These are phyloP conservation scores for Emesis furor DNA, from an alignment of 2,888 invertebrate species.

Conservation along the genomic window DNA sequence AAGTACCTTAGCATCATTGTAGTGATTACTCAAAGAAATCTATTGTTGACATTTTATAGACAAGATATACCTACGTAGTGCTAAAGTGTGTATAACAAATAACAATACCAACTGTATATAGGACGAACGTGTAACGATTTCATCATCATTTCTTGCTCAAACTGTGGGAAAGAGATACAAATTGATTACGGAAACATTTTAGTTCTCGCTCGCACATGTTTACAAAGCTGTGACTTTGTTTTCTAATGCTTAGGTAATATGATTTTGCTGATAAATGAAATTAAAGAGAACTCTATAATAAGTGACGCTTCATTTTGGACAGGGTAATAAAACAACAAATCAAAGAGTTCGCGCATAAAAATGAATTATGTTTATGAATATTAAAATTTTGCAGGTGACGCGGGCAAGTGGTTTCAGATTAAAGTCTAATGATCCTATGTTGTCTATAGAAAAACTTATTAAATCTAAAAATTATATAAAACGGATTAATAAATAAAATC, in stretches of 20 bases:
- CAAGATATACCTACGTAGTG: not conserved
- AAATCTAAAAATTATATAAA: no score
- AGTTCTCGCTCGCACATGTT: constrained; percentile 1
- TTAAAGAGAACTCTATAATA: not conserved
- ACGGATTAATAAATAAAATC: no score
- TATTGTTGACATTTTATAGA: not conserved
- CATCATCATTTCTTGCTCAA: not conserved
- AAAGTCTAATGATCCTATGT: not conserved
- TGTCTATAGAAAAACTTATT: no score
- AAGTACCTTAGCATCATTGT: not conserved
- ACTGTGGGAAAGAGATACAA: not conserved
- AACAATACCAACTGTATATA: not conserved
- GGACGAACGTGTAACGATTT: not conserved
- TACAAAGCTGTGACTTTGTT: not conserved
- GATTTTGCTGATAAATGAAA: not conserved
- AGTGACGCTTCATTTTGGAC: not conserved
- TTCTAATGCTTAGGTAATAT: not conserved
- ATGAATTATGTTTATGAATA: not conserved
- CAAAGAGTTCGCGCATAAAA: not conserved
- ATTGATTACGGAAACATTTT: constrained; percentile 3
- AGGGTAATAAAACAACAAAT: not conserved
- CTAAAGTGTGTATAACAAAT: not conserved
- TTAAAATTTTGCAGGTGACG: not conserved
- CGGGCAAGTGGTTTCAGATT: not conserved
- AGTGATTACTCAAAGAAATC: not conserved